Conservation (phyloP, 2,113 vertebrate genomes). For the Synodontis membranacea region DNA sequence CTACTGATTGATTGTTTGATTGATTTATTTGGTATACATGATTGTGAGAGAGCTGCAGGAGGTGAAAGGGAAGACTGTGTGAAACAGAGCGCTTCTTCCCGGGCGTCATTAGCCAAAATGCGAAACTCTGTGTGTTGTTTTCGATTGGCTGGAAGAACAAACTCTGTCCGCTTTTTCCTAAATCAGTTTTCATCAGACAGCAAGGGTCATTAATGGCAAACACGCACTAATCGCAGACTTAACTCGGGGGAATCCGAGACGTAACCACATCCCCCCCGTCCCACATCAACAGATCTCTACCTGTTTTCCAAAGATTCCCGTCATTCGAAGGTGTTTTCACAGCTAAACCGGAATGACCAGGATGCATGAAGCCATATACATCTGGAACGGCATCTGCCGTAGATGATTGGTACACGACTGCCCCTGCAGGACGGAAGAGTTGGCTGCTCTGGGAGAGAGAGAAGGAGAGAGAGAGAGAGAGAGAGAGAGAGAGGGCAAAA, state of each 20-base stretch:
- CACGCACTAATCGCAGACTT: neutral
- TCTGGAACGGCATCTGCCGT: neutral
- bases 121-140: neutral
- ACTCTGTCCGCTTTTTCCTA: neutral
- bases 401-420: neutral
- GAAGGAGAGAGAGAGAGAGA: neutral
- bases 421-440: neutral
- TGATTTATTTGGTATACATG: neutral
- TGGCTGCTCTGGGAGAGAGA: neutral
- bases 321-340: neutral
- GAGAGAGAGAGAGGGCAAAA: neutral
- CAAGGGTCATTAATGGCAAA: neutral
- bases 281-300: neutral
- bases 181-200: constrained; percentile 15
- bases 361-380: neutral
- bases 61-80: neutral
- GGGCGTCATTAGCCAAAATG: constrained; percentile 9
- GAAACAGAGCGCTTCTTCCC: neutral
- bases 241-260: neutral
- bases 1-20: too few relatives aligned
- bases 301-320: neutral
- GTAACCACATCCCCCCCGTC: too few relatives aligned
- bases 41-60: neutral
- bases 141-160: neutral
- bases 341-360: neutral